These are phyloP conservation scores for Holothuria scabra DNA, from an alignment of 53 echinoderm and acorn worm genomes.

Conservation along the genomic window DNA sequence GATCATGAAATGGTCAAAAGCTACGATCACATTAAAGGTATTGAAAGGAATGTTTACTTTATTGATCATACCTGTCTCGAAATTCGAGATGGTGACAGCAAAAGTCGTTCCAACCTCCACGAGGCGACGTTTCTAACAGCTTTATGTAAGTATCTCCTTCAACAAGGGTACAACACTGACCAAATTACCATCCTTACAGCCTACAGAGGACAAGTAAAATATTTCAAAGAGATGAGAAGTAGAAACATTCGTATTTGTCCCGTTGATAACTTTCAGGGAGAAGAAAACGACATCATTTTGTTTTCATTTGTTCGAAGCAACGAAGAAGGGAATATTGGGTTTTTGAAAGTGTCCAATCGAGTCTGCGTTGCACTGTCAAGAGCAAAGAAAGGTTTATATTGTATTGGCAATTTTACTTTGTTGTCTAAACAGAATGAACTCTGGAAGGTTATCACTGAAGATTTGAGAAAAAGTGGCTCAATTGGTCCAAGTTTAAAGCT, in stretches of 20 bases:
- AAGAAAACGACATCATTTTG: slow-evolving; percentile 68
- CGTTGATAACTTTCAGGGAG: slow-evolving; percentile 65
- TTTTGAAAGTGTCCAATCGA: slow-evolving; percentile 51
- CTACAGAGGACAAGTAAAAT: slow-evolving; percentile 46
- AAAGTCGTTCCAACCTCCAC: slow-evolving; percentile 50
- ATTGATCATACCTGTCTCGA: slow-evolving; percentile 63
- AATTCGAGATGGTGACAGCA: slow-evolving; percentile 46
- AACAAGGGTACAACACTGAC: slow-evolving; percentile 51
- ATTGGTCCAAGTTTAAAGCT: slow-evolving; percentile 63
- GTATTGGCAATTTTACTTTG: slow-evolving; percentile 60
- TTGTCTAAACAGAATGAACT: slow-evolving; percentile 45
- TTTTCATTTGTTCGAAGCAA: slow-evolving; percentile 64
- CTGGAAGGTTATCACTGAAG: slow-evolving; percentile 34
- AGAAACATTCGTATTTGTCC: slow-evolving; percentile 51
- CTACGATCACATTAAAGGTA: slow-evolving; percentile 40
- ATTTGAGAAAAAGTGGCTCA: slow-evolving; percentile 36
- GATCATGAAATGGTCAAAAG: slow-evolving; percentile 46
- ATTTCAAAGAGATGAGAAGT: slow-evolving; percentile 42
- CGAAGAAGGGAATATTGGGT: slow-evolving; percentile 54
- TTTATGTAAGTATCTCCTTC: slow-evolving; percentile 52
- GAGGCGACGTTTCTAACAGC: slow-evolving; percentile 56
- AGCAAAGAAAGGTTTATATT: slow-evolving; percentile 66
- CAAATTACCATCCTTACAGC: slow-evolving; percentile 66
- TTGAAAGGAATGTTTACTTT: slow-evolving; percentile 58
- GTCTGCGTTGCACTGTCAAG: slow-evolving; percentile 54